These are phyloP conservation scores for Caenorhabditis sp. DNA, from an alignment of 2,888 invertebrate species.

Conservation along the genomic window DNA sequence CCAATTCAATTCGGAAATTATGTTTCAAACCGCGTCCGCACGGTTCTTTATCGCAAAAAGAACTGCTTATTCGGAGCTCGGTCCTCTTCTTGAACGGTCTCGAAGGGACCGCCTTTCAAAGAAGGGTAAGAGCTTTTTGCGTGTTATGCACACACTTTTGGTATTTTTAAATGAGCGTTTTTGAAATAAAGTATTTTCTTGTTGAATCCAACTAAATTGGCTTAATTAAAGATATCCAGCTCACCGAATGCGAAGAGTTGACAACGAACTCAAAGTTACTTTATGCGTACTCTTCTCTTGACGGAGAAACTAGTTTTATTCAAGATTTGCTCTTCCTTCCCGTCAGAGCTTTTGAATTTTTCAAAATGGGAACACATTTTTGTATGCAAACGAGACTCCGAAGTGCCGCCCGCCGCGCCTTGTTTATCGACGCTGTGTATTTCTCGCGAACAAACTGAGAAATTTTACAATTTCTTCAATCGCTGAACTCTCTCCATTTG, in stretches of 20 bases:
- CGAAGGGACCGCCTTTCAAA: conserved; percentile 31
- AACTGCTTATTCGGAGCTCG: conserved; percentile 25
- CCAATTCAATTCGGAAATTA: neutral
- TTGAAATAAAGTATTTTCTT: neutral
- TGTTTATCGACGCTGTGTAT: conserved; percentile 18
- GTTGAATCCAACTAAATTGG: no score
- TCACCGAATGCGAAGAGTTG: no score
- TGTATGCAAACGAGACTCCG: conserved; percentile 18
- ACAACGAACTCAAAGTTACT: no score
- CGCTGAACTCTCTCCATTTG: no score
- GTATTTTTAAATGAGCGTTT: conserved; percentile 17
- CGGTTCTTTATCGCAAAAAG: conserved; percentile 53
- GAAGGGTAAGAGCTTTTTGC: conserved; percentile 16
- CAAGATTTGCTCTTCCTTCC: neutral
- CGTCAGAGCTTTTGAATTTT: neutral
- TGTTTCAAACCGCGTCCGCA: neutral
- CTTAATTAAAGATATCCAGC: no score
- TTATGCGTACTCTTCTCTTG: no score
- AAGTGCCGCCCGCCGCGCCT: neutral
- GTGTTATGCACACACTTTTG: conserved; percentile 15
- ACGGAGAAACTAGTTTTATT: neutral
- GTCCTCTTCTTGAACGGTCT: conserved; percentile 31
- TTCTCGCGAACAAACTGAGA: conserved; percentile 11
- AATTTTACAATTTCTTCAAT: neutral
- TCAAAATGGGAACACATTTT: neutral